These are phyloP conservation scores for Sialia sialis DNA, from an alignment of 2,113 vertebrate genomes.

Conservation along the genomic window DNA sequence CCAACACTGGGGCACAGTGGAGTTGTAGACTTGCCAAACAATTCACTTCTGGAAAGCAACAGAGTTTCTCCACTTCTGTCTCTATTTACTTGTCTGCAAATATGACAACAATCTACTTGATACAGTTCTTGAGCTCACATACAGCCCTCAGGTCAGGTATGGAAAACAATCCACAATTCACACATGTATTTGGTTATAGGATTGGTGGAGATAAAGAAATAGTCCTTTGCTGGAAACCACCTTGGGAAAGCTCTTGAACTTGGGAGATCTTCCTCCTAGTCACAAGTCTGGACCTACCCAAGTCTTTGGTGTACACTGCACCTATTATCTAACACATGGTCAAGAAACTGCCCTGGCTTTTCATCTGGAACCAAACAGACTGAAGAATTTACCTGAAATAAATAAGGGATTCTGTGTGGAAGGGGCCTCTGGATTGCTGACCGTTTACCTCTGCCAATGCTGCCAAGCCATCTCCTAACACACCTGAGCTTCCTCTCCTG, in stretches of 20 bases:
- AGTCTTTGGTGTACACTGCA: fast-evolving
- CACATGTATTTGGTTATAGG: not conserved
- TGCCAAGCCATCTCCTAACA: not conserved
- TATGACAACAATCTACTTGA: not conserved
- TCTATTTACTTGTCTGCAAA: not conserved
- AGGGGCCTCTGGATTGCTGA: not conserved
- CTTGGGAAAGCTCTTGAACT: not conserved
- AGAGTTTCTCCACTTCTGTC: not conserved
- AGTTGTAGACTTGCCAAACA: not conserved
- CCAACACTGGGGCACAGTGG: not conserved
- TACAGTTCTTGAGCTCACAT: not conserved
- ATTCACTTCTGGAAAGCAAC: not conserved
- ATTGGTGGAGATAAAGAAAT: not conserved
- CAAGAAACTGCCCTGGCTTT: not conserved
- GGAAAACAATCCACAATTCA: not conserved
- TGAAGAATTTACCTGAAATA: not conserved
- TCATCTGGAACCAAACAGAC: not conserved
- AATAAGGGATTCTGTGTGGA: not conserved
- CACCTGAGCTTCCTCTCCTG: not conserved
- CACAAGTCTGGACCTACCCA: not conserved
- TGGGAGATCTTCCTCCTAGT: not conserved
- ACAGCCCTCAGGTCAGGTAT: not conserved
- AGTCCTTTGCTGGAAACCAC: not conserved
- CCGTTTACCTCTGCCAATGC: not conserved
- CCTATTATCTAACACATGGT: not conserved